A percentile compares a stretch with the other conserved stretches of the same genome.
Evolutionary conservation across 2,797 vertebrate genomes (phyloP).

Genomic region (Notolepis coatsorum): DNA sequence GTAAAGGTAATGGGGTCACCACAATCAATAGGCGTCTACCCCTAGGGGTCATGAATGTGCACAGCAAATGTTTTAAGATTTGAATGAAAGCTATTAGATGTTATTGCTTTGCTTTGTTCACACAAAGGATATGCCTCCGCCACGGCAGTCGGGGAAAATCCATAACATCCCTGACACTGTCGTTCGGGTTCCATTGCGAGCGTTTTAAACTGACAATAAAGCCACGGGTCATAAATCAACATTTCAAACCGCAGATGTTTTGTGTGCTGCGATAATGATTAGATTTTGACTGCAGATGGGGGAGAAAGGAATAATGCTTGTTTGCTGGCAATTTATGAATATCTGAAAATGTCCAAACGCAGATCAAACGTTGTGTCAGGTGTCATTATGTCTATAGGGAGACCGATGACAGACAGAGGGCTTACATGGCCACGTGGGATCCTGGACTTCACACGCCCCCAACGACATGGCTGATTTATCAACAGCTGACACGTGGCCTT

Average conservation of each 20-base stretch:
- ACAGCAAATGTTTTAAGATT: too few species aligned
- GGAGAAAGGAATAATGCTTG: constrained; percentile 31
- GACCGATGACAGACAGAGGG: background rate
- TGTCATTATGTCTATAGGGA: constrained; percentile 40
- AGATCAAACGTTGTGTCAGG: constrained; percentile 57
- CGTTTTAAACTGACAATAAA: constrained; percentile 73
- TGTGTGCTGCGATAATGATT: constrained; percentile 63
- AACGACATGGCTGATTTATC: constrained; percentile 50
- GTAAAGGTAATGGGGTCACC: too few species aligned
- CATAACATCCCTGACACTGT: too few species aligned
- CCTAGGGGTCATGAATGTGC: too few species aligned
- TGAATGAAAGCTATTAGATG: too few species aligned
- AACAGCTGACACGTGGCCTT: constrained; percentile 63
- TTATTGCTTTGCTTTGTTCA: too few species aligned
- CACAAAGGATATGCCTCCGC: too few species aligned
- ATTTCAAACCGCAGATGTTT: constrained; percentile 65
- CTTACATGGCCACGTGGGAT: constrained; percentile 39
- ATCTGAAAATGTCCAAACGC: constrained; percentile 47
- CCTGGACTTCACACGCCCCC: constrained; percentile 47
- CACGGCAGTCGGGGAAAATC: too few species aligned
- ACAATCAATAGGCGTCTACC: too few species aligned
- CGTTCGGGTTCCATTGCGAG: too few species aligned
- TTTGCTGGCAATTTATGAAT: constrained; percentile 58
- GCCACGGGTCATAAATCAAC: constrained; percentile 72
- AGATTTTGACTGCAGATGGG: constrained; percentile 46